These are phyloP conservation scores for Mastomys natalensis DNA, from an alignment of 2,113 vertebrate genomes.

Conservation along the genomic window DNA sequence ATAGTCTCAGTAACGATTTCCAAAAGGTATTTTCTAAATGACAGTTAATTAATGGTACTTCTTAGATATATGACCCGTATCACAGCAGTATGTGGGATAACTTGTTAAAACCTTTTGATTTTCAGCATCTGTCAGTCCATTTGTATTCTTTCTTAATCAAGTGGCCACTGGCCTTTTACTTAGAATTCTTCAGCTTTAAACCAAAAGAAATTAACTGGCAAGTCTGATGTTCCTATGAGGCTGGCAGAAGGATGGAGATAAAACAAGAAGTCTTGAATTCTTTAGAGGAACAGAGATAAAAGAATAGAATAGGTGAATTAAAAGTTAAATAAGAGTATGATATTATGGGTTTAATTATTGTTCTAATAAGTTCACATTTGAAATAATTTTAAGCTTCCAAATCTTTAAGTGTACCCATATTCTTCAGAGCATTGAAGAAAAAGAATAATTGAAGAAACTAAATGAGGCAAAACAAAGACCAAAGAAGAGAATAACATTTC, in stretches of 20 bases:
- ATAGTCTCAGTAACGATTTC: not conserved
- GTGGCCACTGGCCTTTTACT: not conserved
- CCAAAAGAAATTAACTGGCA: not conserved
- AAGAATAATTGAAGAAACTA: constrained; percentile 22
- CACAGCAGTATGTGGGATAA: not conserved
- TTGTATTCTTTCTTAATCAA: not conserved
- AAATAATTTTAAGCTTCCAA: not conserved
- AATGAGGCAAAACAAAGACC: constrained; percentile 12
- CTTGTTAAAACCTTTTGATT: not conserved
- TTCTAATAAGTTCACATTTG: constrained; percentile 55
- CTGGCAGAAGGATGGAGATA: not conserved
- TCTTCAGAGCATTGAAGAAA: not conserved
- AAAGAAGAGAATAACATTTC: constrained; percentile 1
- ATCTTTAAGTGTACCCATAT: not conserved
- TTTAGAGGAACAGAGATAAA: constrained; percentile 5
- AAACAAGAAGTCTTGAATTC: constrained; percentile 5
- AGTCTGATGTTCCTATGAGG: not conserved
- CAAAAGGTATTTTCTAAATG: not conserved
- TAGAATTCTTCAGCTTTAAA: not conserved
- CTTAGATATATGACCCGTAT: not conserved
- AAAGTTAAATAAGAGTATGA: not conserved
- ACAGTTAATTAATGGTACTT: not conserved
- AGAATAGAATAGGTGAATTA: not conserved
- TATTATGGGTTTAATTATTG: constrained; percentile 47
- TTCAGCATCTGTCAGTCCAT: not conserved